Conservation (phyloP, 2,888 invertebrate species). For the Aspidiotus destructor region DNA sequence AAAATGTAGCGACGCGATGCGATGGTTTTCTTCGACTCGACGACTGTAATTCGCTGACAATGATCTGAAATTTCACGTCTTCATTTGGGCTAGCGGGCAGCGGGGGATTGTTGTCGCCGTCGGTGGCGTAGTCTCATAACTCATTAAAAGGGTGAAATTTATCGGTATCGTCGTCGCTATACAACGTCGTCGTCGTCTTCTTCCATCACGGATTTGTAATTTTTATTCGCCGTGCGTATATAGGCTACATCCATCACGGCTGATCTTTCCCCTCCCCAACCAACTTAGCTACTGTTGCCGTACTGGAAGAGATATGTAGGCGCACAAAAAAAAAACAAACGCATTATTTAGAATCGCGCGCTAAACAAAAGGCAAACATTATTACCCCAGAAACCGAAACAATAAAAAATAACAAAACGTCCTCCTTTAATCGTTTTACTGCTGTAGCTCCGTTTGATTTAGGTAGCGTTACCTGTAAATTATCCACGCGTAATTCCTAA, state of each 20-base stretch:
- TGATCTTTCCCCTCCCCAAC: no score
- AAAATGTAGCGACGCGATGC: slow-evolving; percentile 12
- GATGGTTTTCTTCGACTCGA: not conserved
- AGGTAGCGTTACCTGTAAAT: slow-evolving; percentile 26
- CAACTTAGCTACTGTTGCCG: no score
- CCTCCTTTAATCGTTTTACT: slow-evolving; percentile 22
- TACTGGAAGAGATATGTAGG: no score
- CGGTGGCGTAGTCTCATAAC: no score
- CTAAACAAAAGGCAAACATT: not conserved
- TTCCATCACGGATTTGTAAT: not conserved
- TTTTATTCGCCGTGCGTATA: not conserved
- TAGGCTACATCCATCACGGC: no score
- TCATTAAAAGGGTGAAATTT: no score
- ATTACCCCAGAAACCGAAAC: not conserved
- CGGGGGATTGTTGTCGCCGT: no score
- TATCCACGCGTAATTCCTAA: slow-evolving; percentile 27
- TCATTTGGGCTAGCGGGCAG: not conserved
- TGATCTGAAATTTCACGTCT: slow-evolving; percentile 2
- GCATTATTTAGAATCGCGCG: no score
- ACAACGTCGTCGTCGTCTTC: no score
- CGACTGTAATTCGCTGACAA: not conserved
- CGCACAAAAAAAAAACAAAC: not conserved
- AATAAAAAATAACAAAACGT: slow-evolving; percentile 10
- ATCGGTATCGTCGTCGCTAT: not conserved
- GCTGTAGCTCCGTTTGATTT: slow-evolving; percentile 18